Conservation (phyloP, 2,797 vertebrate genomes). For the Chromis chromis region DNA sequence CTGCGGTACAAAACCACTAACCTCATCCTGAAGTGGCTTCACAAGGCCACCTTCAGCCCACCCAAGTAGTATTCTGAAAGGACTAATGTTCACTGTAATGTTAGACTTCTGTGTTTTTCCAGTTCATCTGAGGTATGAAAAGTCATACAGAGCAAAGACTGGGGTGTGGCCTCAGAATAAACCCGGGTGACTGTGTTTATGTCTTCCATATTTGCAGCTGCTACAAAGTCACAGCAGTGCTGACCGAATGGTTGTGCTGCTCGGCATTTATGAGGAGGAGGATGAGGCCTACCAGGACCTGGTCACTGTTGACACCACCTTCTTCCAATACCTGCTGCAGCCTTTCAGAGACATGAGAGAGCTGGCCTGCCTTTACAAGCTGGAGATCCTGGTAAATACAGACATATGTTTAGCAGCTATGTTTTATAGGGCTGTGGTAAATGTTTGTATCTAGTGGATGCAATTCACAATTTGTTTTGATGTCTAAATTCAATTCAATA, state of each 20-base stretch:
- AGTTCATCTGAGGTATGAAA: neutral
- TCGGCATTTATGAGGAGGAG: constrained; percentile 91
- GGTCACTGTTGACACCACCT: constrained; percentile 89
- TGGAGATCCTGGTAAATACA: constrained; percentile 90
- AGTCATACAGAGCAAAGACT: neutral
- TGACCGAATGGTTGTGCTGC: constrained; percentile 89
- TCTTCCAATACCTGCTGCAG: constrained; percentile 95
- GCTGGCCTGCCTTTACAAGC: constrained; percentile 91
- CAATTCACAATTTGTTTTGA: neutral
- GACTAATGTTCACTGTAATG: neutral
- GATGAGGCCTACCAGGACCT: constrained; percentile 91
- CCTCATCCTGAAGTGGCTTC: constrained; percentile 14
- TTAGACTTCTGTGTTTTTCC: neutral
- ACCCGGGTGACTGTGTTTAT: neutral
- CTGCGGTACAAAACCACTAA: constrained; percentile 2
- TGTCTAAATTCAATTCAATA: no score
- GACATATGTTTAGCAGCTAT: neutral
- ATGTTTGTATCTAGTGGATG: neutral
- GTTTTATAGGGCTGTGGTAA: neutral
- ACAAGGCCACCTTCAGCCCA: neutral
- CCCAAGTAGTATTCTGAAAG: constrained; percentile 4
- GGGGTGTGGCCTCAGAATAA: neutral
- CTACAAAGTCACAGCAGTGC: constrained; percentile 86
- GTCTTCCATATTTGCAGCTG: constrained; percentile 76
- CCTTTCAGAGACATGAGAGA: constrained; percentile 97